Conservation (phyloP, 1,140 invertebrate genomes). For the Pogonognathellus flavescens region DNA sequence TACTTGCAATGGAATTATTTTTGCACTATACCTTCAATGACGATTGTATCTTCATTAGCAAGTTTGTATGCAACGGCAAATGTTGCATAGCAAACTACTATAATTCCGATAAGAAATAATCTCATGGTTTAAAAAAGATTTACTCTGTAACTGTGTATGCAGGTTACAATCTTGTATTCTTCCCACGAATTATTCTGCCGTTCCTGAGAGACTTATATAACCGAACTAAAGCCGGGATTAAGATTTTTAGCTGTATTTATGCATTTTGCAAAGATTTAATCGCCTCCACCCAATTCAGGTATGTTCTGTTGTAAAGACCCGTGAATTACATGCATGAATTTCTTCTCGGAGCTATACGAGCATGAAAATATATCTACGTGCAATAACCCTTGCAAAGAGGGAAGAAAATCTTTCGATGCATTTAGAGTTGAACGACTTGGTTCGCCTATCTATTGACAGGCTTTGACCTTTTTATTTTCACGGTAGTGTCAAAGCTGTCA, state of each 20-base stretch:
- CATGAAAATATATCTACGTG: conserved; percentile 18
- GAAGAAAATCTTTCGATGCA: conserved; percentile 19
- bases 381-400: conserved; percentile 29
- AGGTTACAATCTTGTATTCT: too few species aligned
- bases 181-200: too few species aligned
- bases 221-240: conserved; percentile 3
- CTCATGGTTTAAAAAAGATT: too few species aligned
- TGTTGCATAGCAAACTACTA: conserved; percentile 12
- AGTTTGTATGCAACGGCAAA: background rate
- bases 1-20: background rate
- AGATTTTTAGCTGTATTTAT: conserved; percentile 12
- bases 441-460: background rate
- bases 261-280: background rate
- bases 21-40: conserved; percentile 45
- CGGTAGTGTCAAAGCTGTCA: conserved; percentile 34
- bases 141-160: too few species aligned
- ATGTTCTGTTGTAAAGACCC: too few species aligned
- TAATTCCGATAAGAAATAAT: background rate
- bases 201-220: conserved; percentile 8
- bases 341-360: background rate
- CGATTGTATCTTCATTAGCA: conserved; percentile 31
- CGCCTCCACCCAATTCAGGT: background rate
- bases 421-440: conserved; percentile 38
- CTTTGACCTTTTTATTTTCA: conserved; percentile 50
- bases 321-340: too few species aligned